Conservation (phyloP, 2,888 invertebrate genomes). For the Oxyteleia sp. region DNA sequence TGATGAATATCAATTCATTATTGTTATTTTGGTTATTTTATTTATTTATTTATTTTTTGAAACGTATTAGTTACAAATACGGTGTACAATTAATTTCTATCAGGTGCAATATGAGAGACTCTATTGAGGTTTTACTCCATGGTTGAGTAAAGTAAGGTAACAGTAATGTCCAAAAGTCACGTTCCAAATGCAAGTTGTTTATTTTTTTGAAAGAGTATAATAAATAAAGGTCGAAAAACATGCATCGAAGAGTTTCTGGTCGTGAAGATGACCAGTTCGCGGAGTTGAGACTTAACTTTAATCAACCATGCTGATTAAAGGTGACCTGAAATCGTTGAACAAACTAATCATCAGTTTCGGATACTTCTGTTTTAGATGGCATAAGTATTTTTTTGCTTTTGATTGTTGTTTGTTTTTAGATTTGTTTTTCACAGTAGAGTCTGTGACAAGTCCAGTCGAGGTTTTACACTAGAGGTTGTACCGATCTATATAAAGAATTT, state of each 20-base stretch:
- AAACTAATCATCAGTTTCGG: slow-evolving; percentile 27
- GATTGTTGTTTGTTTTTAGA: not conserved
- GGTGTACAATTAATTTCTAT: too few species aligned
- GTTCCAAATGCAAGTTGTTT: slow-evolving; percentile 27
- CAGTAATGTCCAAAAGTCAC: not conserved
- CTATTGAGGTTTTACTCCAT: slow-evolving; percentile 35
- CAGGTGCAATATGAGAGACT: too few species aligned
- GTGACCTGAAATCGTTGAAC: slow-evolving; percentile 31
- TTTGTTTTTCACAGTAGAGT: too few species aligned
- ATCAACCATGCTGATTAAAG: slow-evolving; percentile 54
- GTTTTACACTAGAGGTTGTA: too few species aligned
- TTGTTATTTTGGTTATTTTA: too few species aligned
- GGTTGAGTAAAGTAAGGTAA: slow-evolving; percentile 48
- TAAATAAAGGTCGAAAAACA: slow-evolving; percentile 12
- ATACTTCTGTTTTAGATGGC: slow-evolving; percentile 34
- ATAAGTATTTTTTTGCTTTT: not conserved
- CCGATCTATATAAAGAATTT: too few species aligned
- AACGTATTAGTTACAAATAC: too few species aligned
- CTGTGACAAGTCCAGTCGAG: too few species aligned
- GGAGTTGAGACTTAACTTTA: slow-evolving; percentile 32
- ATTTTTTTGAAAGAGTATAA: too few species aligned
- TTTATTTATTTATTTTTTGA: too few species aligned
- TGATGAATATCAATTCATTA: too few species aligned
- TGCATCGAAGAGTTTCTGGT: slow-evolving; percentile 2
- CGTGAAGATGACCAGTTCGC: too few species aligned